Percentiles rank a stretch among this genome's conserved stretches.
phyloP scores from a whole-genome alignment of 2,113 vertebrate species.

The Bufo gargarizans region DNA sequence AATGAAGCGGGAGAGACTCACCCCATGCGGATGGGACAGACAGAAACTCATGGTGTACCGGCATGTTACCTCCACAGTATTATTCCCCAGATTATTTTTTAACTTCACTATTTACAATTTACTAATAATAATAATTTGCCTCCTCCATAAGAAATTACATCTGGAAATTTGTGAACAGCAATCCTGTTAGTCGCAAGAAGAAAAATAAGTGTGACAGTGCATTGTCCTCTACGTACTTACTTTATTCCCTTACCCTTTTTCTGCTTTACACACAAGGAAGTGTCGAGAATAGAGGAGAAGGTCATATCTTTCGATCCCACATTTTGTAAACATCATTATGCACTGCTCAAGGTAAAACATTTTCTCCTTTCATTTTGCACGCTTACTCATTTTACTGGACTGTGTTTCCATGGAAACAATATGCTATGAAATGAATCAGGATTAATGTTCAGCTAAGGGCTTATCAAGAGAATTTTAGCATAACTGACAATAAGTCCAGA shows the following conservation, averaged over 20 bases:
- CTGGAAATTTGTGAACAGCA: background rate
- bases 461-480: conserved; percentile 36
- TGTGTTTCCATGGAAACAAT: conserved; percentile 50
- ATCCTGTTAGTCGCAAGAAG: background rate
- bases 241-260: background rate
- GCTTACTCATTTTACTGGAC: conserved; percentile 34
- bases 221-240: background rate
- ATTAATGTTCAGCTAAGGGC: conserved; percentile 46
- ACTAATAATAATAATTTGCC: background rate
- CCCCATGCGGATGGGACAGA: too few relatives aligned
- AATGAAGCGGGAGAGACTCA: too few relatives aligned
- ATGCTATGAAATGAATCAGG: conserved; percentile 51
- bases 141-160: background rate
- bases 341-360: conserved; percentile 13
- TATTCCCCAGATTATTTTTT: too few relatives aligned
- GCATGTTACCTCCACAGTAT: too few relatives aligned
- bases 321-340: conserved; percentile 38
- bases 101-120: too few relatives aligned
- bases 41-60: too few relatives aligned
- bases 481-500: background rate
- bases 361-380: conserved; percentile 21
- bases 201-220: background rate
- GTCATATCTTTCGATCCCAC: conserved; percentile 8
- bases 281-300: background rate
- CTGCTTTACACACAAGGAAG: background rate